These are phyloP conservation scores for Coryphaenoides rupestris DNA, from an alignment of 2,113 vertebrate genomes.

Conservation along the genomic window DNA sequence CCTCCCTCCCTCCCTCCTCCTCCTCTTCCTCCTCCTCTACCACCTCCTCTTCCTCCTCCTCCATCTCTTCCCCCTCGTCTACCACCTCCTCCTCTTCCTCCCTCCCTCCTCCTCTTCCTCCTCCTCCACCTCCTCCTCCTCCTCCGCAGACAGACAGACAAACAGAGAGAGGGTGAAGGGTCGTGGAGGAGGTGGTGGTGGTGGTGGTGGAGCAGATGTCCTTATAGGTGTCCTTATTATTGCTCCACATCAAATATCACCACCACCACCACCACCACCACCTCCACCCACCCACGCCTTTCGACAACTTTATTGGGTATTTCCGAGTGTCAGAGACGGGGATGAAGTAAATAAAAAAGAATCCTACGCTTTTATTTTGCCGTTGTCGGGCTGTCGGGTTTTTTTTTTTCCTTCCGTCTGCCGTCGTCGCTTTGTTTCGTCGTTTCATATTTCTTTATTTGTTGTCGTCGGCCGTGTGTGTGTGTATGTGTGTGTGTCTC, in stretches of 20 bases:
- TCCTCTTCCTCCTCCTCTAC: too few relatives aligned
- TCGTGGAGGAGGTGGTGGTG: neutral
- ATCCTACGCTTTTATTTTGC: slow-evolving; percentile 29
- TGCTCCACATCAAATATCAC: slow-evolving; percentile 61
- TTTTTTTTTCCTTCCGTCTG: too few relatives aligned
- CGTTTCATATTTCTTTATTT: slow-evolving; percentile 70
- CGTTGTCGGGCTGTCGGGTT: too few relatives aligned
- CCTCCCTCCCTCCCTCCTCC: too few relatives aligned
- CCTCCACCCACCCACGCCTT: slow-evolving; percentile 38
- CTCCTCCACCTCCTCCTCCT: too few relatives aligned
- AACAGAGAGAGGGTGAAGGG: too few relatives aligned
- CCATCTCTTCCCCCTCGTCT: too few relatives aligned
- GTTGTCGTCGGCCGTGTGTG: slow-evolving; percentile 44
- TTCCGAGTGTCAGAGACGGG: slow-evolving; percentile 48
- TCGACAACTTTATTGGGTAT: slow-evolving; percentile 62
- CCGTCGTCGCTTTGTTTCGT: slow-evolving; percentile 57
- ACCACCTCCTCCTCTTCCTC: too few relatives aligned
- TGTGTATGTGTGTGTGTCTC: slow-evolving; percentile 30
- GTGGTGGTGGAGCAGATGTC: slow-evolving; percentile 60
- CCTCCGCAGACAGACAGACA: too few relatives aligned
- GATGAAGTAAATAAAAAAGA: neutral
- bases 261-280: slow-evolving; percentile 23
- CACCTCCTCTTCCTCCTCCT: too few relatives aligned
- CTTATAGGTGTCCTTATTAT: slow-evolving; percentile 65
- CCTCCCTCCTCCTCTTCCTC: too few relatives aligned